Percentiles rank a stretch among this genome's conserved stretches.
phyloP scores from a whole-genome alignment of 2,113 vertebrate species.

The Neolamprologus hecqui region DNA sequence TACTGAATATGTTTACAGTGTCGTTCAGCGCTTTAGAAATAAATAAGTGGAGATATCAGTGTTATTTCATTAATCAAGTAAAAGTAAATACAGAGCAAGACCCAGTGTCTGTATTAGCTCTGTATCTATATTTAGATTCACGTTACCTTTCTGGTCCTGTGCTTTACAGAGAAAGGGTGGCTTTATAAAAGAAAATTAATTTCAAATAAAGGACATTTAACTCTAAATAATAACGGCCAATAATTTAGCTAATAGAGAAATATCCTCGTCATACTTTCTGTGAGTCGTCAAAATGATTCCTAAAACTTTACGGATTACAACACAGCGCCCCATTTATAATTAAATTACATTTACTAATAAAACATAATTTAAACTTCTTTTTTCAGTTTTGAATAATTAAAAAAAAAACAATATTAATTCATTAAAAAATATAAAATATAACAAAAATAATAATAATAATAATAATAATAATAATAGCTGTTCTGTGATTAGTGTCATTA shows the following conservation, averaged over 20 bases:
- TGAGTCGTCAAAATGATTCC: not conserved
- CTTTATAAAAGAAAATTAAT: not conserved
- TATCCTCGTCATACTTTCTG: not conserved
- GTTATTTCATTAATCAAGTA: not conserved
- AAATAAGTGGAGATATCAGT: not conserved
- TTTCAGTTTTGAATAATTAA: not conserved
- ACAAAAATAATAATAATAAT: not conserved
- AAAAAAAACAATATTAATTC: not conserved
- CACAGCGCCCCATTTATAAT: not conserved
- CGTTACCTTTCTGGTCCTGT: not conserved
- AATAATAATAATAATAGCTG: not conserved
- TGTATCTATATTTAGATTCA: not conserved
- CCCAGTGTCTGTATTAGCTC: not conserved
- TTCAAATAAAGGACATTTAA: not conserved
- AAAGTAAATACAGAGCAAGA: not conserved
- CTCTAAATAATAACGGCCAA: not conserved
- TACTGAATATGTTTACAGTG: not conserved
- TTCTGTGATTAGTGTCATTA: no score
- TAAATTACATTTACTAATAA: not conserved
- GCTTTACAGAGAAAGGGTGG: not conserved
- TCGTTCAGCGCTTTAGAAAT: not conserved
- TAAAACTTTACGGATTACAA: not conserved
- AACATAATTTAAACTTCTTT: fast-evolving
- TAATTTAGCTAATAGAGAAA: not conserved
- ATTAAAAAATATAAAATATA: not conserved